A percentile compares a stretch with the other conserved stretches of the same genome.
Conservation (phyloP, 2,888 invertebrate genomes). For the Ligdia adustata region DNA sequence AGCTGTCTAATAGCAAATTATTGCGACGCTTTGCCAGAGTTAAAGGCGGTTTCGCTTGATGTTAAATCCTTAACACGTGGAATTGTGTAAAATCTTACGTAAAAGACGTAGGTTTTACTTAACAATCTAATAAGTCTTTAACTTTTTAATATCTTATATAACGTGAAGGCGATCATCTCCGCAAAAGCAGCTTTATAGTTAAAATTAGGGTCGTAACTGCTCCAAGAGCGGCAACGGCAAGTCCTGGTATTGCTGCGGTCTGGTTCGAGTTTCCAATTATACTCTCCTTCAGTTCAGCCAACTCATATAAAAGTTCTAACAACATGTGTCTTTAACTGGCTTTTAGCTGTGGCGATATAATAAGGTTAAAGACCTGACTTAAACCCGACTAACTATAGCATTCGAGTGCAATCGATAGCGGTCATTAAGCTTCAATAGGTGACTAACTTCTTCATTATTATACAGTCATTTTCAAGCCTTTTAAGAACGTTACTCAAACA, state of each 20-base stretch:
- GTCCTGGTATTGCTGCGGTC: conserved; percentile 58
- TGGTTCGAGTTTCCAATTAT: conserved; percentile 76
- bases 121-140: neutral
- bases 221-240: conserved; percentile 44
- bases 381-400: conserved; percentile 25
- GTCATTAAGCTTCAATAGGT: conserved; percentile 38
- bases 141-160: conserved; percentile 22
- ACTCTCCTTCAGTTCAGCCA: conserved; percentile 71
- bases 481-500: conserved; percentile 38
- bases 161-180: conserved; percentile 18
- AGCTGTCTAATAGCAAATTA: conserved; percentile 32
- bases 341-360: conserved; percentile 46
- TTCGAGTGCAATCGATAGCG: conserved; percentile 36
- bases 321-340: conserved; percentile 60
- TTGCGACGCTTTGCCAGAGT: conserved; percentile 19
- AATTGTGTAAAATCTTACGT: neutral
- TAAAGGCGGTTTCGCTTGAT: neutral
- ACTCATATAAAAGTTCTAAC: conserved; percentile 79
- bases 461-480: conserved; percentile 38
- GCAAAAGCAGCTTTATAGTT: conserved; percentile 52
- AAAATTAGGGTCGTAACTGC: conserved; percentile 63
- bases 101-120: neutral
- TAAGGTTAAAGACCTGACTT: conserved; percentile 40
- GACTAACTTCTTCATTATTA: conserved; percentile 38
- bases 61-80: neutral